Evolutionary conservation across 92 coral and sea anemone genomes (phyloP), one percentile per base, ranked within the genome.

Genomic region (Porites lobata): DNA sequence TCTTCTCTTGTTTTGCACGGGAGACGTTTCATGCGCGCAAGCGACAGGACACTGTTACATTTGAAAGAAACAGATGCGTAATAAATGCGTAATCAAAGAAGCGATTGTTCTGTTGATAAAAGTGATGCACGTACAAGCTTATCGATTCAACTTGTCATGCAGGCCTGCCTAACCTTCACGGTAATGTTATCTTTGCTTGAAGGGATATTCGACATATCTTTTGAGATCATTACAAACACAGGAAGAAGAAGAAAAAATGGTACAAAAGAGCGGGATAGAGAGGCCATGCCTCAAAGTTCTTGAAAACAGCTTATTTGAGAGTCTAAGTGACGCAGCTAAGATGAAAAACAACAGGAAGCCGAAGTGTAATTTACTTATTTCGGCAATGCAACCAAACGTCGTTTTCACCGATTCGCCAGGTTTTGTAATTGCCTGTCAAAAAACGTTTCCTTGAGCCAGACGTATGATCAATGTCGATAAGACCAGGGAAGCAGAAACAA

Each of bases 131-230:
- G 15, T 38, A 3, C 47, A 50, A 26, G 68, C 61, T 79, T 65
- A 64, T 7, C 47, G 62, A 73, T 43, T 21, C 13, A 63, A 50
- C 50, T 50, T 47, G 59, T 62, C 67, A 29, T 57, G 58, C 4
- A 65, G 6, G 14, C 53, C 24, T 9, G 47, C 7, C 66, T 11
- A 12, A 21, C 11, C 47, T 56, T 8, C 1, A 11, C 43, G 6
- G 7, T 56, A 20, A 24, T 76, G 5, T 76, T 57, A 76, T 57
- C 80, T 22, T 1, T 3, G 50, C 57, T 6, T 57, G 19, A 17
- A 56, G 20, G 47, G 15, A 11, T 43, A 79, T 29, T 69, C 22
- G 73, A 69, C 73, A 69, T 22, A 69, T 79, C 59, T 79, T 20
- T 22, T 65, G 6, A 38, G 47, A 56, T 78, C 43, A 17, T 62